Evolutionary conservation across 2,797 vertebrate genomes (phyloP).

Genomic region (Helarctos malayanus): DNA sequence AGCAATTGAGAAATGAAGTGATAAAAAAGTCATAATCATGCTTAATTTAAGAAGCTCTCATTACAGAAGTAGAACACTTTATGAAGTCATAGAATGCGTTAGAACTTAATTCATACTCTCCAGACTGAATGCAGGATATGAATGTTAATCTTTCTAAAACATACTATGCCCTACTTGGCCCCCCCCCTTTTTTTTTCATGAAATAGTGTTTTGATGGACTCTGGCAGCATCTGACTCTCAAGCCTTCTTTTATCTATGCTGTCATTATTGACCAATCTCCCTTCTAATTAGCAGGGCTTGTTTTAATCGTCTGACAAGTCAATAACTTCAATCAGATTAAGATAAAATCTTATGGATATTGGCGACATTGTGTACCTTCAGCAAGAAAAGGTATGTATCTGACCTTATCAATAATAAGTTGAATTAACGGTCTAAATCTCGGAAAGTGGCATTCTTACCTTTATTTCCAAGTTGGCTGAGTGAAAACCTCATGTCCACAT

Average conservation of each 20-base stretch:
- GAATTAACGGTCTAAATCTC: conserved; percentile 26
- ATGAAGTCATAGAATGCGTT: not conserved
- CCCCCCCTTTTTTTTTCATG: not conserved
- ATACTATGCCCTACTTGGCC: not conserved
- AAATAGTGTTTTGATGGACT: not conserved
- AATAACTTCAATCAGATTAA: not conserved
- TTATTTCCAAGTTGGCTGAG: not conserved
- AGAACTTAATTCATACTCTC: not conserved
- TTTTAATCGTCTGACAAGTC: not conserved
- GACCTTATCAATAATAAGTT: not conserved
- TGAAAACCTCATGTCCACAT: not conserved
- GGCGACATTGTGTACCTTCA: not conserved
- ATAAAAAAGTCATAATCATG: not conserved
- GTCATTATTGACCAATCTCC: not conserved
- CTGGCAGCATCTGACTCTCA: not conserved
- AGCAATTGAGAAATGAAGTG: not conserved
- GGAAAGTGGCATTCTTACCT: not conserved
- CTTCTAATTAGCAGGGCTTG: not conserved
- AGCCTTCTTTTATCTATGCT: not conserved
- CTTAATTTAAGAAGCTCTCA: not conserved
- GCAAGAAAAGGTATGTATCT: not conserved
- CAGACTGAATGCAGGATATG: not conserved
- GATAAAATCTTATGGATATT: not conserved
- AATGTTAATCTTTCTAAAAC: not conserved
- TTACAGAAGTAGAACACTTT: not conserved